Base-by-base conservation (phyloP, 2,888 invertebrate genomes). In the Scaeva pyrastri region DNA sequence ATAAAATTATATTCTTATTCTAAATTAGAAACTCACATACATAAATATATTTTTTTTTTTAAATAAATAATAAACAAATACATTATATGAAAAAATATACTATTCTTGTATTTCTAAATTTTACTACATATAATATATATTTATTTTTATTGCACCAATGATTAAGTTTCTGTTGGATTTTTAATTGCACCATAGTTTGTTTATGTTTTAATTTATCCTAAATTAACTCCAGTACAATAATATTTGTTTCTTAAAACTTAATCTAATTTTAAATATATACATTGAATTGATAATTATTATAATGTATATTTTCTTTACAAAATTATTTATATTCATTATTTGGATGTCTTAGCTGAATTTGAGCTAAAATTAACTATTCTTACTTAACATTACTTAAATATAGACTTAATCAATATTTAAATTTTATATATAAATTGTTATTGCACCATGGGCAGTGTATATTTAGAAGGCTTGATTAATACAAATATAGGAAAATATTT, bases 271-370 rank as follows among this genome's bases (percentile, higher is more conserved):
- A 60, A 50, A 1, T 72, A 26, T 2, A 36, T 52, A 26, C 7
- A 64, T 39, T 52, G 55, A 50, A 21, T 21, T 21, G 11, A 50
- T 19, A 7, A 31, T 5, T 4, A 31, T 31, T 7, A 5, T 21
- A 50, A 52, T 14, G 2, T 21, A 31, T 72, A 39, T n/a, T 16
- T 56, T 70, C 11, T 21, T 70, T 52, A 64, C 23, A 16, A 64
- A 39, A 45, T 70, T 62, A 78, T 5, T 7, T 31, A 31, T 31
- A 31, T 68, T 74, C 23, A 12, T 81, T 86, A 77, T 86, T 86
- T 86, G 86, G 86, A 86, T 81, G 77, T 78, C 77, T 86, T 86
- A 86, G 86, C 86, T 82, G 86, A 86, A 71, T 86, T 86, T 52
- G 43, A 82, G 86, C 86, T 86, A 86, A 86, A 74, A 82, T 64